Percentiles rank a stretch among this genome's conserved stretches.
Conservation (phyloP, 2,888 invertebrate genomes). For the Macrostomum cliftonense region DNA sequence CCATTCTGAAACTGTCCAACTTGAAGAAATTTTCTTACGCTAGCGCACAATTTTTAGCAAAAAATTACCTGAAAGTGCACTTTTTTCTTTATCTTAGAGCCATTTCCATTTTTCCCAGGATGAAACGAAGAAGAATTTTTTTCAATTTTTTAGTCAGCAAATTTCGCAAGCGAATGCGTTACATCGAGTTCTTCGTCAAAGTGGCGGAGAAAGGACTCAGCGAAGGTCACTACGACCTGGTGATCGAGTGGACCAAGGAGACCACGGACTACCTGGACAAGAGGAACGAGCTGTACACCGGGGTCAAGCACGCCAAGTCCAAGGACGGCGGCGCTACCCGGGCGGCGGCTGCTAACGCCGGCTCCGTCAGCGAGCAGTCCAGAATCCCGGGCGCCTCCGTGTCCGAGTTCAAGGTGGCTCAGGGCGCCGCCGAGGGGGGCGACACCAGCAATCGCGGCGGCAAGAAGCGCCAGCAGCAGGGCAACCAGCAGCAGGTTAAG, state of each 20-base stretch:
- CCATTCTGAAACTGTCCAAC: background rate
- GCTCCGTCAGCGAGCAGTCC: background rate
- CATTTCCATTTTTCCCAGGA: too few species aligned
- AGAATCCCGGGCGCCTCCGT: background rate
- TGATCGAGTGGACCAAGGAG: constrained; percentile 31
- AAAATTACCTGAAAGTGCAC: too few species aligned
- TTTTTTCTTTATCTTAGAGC: too few species aligned
- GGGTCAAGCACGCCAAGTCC: background rate
- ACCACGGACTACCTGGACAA: constrained; percentile 13
- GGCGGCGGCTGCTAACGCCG: background rate
- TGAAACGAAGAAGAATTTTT: too few species aligned
- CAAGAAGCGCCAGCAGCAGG: too few species aligned
- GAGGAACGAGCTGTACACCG: background rate
- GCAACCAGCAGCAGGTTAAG: too few species aligned
- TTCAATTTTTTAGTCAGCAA: constrained; percentile 31
- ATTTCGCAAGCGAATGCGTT: constrained; percentile 27
- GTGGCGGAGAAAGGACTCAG: constrained; percentile 30
- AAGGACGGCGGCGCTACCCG: background rate
- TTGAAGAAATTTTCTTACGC: background rate
- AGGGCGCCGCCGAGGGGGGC: background rate
- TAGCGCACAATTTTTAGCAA: too few species aligned
- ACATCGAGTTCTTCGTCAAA: constrained; percentile 33
- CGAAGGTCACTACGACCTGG: constrained; percentile 26
- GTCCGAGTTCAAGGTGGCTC: background rate
- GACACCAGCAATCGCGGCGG: too few species aligned